Evolutionary conservation across 2,797 vertebrate genomes (phyloP), one percentile per base, ranked within the genome.

Genomic region (Sebastes flavidus): DNA sequence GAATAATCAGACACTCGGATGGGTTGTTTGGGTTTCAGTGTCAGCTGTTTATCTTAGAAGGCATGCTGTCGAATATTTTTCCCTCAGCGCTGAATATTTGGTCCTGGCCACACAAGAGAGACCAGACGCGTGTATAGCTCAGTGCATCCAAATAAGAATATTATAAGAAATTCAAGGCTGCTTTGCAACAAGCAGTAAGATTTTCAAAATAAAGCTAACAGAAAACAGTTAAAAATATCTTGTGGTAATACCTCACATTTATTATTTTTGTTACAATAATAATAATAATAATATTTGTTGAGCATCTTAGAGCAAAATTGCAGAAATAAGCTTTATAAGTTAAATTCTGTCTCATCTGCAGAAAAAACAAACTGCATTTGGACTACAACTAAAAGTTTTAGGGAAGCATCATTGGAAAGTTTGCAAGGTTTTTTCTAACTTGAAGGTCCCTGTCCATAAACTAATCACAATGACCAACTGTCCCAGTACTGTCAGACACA

Each of bases 401-500:
- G 6, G 8, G 46, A 8, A 13, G 13, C 46, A 49, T 77, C 54
- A 32, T 46, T 29, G 10, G 22, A 78, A 81, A 79, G 56, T 81
- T 73, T 66, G 34, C 66, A 73, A 72, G 71, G 60, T 69, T 65
- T 75, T 69, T 65, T 75, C 13, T 38, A 36, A 30, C 36, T 29
- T 85, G 59, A 89, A 87, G 85, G 88, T 85, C 77, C 14, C 77
- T 82, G 85, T 87, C 67, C 75, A 78, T 72, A 30, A 85, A 91
- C 87, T 88, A 85, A 89, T 87, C 86, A 87, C 86, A 87, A 9
- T 58, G 81, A 82, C 79, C 87, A 89, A 78, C 65, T 92, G 88
- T 79, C 88, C 88, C 74, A 88, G 80, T 88, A 79, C 87, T 91
- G 87, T 91, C 91, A 89, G 4, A 61, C 42, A 46, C 42, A 77